Evolutionary conservation across 2,797 vertebrate genomes (phyloP), one percentile per base, ranked within the genome.

Genomic region (Crossoptilon crossoptilon): DNA sequence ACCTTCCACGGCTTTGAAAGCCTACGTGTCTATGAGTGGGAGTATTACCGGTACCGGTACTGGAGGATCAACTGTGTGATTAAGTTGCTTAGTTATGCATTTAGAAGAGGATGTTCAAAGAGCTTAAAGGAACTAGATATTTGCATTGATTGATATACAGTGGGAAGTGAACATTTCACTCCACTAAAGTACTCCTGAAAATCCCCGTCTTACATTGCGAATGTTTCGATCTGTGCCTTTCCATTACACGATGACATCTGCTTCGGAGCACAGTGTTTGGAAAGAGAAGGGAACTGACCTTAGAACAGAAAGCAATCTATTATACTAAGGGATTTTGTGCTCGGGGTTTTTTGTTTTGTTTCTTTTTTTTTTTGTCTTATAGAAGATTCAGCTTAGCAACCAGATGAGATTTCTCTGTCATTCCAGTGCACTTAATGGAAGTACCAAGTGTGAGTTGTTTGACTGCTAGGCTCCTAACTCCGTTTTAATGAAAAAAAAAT

Each of bases 341-440:
- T 84, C 11, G 18, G 56, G 56, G 7, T 12, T 56, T 56, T 33
- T 44, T 44, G 17, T 43, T 12, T 22, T 58, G 31, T 29, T 41
- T 43, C 17, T 33, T 13, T 63, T 41, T 6, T 35, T 79, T 90
- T 60, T 66, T 72, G 51, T 43, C 79, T 10, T 60, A 7, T 4
- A 84, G 27, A 68, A 59, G 77, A 69, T 82, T 84, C 43, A 68
- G 27, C 51, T 94, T 77, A 73, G 35, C 76, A 88, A 84, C 60
- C 80, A 92, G 88, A 77, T 86, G 92, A 94, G 85, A 78, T 89
- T 62, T 93, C 73, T 91, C 88, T 94, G 81, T 94, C 73, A 66
- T 86, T 92, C 43, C 6, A 19, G 27, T 14, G 69, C 70, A 55
- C 80, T 95, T 94, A 93, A 80, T 91, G 82, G 84, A 83, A 92